These are phyloP conservation scores for Urophycis tenuis DNA, from an alignment of 2,797 vertebrate species.

Conservation along the genomic window DNA sequence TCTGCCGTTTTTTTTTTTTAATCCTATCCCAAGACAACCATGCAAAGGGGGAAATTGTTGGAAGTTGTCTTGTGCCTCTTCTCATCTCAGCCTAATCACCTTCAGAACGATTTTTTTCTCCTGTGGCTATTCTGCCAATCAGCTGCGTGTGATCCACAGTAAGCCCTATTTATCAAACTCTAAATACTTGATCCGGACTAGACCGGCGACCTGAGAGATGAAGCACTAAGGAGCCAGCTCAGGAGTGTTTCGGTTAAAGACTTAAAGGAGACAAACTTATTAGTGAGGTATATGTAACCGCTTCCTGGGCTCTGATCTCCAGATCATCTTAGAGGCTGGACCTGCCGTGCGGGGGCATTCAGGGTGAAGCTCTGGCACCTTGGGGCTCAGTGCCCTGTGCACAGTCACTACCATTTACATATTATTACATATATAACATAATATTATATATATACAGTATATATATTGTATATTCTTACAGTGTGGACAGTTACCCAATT, in stretches of 20 bases:
- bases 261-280: slow-evolving; percentile 74
- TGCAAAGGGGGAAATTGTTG: slow-evolving; percentile 74
- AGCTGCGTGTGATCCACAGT: slow-evolving; percentile 57
- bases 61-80: slow-evolving; percentile 71
- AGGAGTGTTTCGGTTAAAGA: slow-evolving; percentile 73
- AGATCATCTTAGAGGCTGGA: slow-evolving; percentile 56
- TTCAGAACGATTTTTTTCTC: slow-evolving; percentile 58
- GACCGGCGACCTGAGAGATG: slow-evolving; percentile 64
- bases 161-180: slow-evolving; percentile 76
- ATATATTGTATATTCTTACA: neutral
- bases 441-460: neutral
- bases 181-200: slow-evolving; percentile 79
- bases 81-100: slow-evolving; percentile 83
- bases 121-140: slow-evolving; percentile 53
- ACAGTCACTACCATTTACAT: neutral
- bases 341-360: slow-evolving; percentile 36
- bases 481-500: neutral
- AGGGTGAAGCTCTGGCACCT: slow-evolving; percentile 48
- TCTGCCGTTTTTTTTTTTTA: neutral
- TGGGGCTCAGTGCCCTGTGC: slow-evolving; percentile 4
- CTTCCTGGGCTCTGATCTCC: slow-evolving; percentile 64
- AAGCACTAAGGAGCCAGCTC: slow-evolving; percentile 65
- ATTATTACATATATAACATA: neutral
- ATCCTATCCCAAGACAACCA: neutral
- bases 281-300: slow-evolving; percentile 65